Conservation (phyloP, 2,113 vertebrate species). For the Barbus barbus region DNA sequence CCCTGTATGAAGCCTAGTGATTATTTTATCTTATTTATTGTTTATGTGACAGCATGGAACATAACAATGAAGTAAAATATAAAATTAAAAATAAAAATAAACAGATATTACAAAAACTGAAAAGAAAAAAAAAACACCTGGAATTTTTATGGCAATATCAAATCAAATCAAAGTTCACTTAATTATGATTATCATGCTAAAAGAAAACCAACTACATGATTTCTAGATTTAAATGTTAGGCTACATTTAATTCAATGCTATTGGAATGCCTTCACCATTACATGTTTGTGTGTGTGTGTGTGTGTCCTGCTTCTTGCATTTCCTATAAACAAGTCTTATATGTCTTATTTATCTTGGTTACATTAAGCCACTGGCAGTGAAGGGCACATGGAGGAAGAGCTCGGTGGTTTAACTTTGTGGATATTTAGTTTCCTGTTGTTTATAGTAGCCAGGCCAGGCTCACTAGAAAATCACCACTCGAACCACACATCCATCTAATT, state of each 20-base stretch:
- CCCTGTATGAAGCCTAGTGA: not conserved
- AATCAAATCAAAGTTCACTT: not conserved
- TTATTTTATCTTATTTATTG: not conserved
- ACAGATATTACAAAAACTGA: no score
- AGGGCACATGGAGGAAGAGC: constrained; percentile 6
- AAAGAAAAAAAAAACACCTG: no score
- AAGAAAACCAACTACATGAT: not conserved
- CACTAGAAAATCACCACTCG: constrained; percentile 37
- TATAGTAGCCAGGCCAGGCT: constrained; percentile 29
- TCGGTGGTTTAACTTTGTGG: not conserved
- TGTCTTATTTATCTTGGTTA: not conserved
- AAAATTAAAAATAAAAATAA: no score
- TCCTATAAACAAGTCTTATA: not conserved
- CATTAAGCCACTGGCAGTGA: not conserved
- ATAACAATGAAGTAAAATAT: not conserved
- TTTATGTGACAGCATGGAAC: no score
- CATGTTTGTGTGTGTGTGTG: no score
- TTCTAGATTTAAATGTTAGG: no score
- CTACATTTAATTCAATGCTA: not conserved
- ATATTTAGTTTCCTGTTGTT: constrained; percentile 21
- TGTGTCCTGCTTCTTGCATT: not conserved
- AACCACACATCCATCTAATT: constrained; percentile 57
- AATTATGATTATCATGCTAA: not conserved
- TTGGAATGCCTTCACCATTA: not conserved
- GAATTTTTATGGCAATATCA: not conserved